These are phyloP conservation scores for Phaetusa simplex DNA, from an alignment of 2,113 vertebrate species.

Conservation along the genomic window DNA sequence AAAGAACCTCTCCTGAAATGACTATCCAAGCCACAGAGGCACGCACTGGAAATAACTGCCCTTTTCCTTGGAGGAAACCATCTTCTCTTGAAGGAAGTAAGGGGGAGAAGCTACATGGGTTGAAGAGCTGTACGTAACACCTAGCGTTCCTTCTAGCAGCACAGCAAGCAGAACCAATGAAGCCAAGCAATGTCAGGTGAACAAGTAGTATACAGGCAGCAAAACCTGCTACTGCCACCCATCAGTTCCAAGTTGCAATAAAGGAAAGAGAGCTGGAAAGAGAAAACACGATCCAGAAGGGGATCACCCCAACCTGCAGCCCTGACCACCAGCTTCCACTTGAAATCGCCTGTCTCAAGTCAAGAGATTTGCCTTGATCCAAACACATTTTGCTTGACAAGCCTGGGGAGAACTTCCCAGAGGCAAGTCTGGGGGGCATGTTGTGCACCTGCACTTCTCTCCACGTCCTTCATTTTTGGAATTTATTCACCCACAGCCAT, in stretches of 20 bases:
- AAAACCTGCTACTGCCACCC: background rate
- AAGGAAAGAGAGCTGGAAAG: background rate
- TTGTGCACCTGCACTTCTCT: background rate
- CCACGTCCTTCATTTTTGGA: background rate
- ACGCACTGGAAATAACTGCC: background rate
- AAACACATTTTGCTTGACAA: background rate
- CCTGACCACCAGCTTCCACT: background rate
- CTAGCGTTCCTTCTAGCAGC: background rate
- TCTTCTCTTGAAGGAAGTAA: background rate
- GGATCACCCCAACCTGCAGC: background rate
- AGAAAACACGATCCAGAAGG: background rate
- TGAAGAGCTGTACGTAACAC: background rate
- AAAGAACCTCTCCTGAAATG: background rate
- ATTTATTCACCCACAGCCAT: background rate
- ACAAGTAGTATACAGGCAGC: background rate
- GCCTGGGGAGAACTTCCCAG: background rate
- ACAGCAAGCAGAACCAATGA: fast-evolving
- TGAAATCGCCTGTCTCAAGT: background rate
- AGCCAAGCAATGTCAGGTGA: background rate
- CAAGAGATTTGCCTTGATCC: background rate
- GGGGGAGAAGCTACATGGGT: background rate
- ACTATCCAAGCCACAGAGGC: background rate
- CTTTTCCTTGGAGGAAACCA: background rate
- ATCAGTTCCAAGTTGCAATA: background rate
- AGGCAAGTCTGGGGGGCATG: background rate